Percentiles rank a stretch among this genome's conserved stretches.
Conservation (phyloP, 1,140 invertebrate genomes). For the Meloidogyne hapla region DNA sequence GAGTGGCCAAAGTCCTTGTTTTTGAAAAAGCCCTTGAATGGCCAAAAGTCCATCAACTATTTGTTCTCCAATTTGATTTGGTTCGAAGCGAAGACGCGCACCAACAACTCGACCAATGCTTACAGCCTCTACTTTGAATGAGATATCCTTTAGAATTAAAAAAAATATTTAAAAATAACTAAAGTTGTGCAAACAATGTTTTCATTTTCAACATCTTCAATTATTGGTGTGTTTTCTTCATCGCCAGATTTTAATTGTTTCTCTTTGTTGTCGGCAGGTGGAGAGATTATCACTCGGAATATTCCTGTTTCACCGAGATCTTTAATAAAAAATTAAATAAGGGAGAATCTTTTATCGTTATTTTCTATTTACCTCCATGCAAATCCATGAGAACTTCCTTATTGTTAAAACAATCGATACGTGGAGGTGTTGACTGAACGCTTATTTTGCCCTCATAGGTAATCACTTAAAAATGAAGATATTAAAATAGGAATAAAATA, state of each 20-base stretch:
- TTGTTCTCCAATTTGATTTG: conserved; percentile 35
- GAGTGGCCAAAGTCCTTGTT: conserved; percentile 19
- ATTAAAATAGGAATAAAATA: neutral
- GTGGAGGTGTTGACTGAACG: conserved; percentile 5
- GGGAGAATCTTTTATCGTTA: neutral
- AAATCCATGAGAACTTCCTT: conserved; percentile 38
- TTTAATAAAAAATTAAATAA: neutral
- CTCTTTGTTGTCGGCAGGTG: neutral
- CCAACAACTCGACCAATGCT: conserved; percentile 38
- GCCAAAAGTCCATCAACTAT: conserved; percentile 21
- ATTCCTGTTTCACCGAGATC: conserved; percentile 50
- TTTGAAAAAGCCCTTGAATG: conserved; percentile 42
- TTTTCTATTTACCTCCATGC: conserved; percentile 26
- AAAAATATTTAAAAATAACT: conserved; percentile 15
- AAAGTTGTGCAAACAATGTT: no score
- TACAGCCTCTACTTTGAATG: conserved; percentile 49
- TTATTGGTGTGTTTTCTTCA: neutral
- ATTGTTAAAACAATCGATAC: conserved; percentile 15
- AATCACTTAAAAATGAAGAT: conserved; percentile 42
- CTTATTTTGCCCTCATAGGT: conserved; percentile 50
- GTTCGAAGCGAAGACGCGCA: conserved; percentile 45
- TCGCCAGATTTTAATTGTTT: neutral
- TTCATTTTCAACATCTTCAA: neutral
- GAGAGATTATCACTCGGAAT: conserved; percentile 16
- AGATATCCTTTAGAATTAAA: conserved; percentile 34